Conservation (phyloP, 2,888 invertebrate species). For the Dusona sp. region DNA sequence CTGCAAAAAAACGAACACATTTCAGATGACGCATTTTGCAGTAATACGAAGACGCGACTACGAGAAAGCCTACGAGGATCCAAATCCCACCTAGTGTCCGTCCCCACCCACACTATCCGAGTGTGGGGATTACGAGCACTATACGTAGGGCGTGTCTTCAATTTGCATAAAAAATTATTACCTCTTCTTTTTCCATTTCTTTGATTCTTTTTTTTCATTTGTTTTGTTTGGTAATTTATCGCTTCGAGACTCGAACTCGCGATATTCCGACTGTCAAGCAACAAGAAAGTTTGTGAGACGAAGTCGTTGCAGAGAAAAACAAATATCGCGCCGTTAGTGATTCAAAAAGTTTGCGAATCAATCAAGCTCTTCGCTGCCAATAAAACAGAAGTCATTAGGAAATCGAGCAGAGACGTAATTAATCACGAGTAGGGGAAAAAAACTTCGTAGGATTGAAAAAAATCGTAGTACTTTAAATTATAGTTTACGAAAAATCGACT, state of each 20-base stretch:
- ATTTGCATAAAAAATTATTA: background rate
- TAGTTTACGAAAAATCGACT: slow-evolving; percentile 9
- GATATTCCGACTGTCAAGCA: slow-evolving; percentile 17
- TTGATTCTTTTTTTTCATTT: background rate
- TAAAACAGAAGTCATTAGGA: background rate
- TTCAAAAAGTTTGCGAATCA: background rate
- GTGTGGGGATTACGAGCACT: slow-evolving; percentile 83
- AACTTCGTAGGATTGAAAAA: background rate
- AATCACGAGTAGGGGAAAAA: background rate
- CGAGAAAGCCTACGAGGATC: slow-evolving; percentile 86
- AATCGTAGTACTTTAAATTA: background rate
- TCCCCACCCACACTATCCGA: slow-evolving; percentile 83
- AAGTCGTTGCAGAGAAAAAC: background rate
- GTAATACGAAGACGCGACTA: slow-evolving; percentile 93
- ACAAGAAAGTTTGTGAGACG: background rate
- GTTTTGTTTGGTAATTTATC: background rate
- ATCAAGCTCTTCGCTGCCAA: background rate
- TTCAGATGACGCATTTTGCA: slow-evolving; percentile 95
- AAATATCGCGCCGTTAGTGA: background rate
- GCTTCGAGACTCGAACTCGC: slow-evolving; percentile 34
- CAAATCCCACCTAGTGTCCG: slow-evolving; percentile 84
- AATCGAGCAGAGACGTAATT: background rate
- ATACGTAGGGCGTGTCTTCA: slow-evolving; percentile 77
- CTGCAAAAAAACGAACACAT: slow-evolving; percentile 90
- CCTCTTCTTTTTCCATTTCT: background rate